Conservation (phyloP, 2,797 vertebrate species). For the Sciurus vulgaris region DNA sequence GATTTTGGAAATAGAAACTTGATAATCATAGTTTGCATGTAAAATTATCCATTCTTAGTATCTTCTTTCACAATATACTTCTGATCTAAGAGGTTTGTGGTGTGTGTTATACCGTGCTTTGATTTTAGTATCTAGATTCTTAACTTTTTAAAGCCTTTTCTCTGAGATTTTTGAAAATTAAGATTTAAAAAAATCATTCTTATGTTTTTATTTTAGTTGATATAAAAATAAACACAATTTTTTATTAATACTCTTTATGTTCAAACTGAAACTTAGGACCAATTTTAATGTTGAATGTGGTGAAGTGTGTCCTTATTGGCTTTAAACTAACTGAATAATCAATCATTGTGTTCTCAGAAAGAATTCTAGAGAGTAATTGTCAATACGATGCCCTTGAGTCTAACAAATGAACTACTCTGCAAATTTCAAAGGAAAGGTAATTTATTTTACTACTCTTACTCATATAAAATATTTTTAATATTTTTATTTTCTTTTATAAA, state of each 20-base stretch:
- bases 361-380: conserved; percentile 3
- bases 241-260: neutral
- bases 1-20: neutral
- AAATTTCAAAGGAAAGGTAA: neutral
- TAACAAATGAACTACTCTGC: neutral
- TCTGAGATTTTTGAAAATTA: neutral
- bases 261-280: neutral
- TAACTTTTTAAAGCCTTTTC: neutral
- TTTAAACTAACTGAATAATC: neutral
- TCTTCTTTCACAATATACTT: neutral
- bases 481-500: neutral
- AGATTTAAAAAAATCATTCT: neutral
- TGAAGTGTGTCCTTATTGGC: neutral
- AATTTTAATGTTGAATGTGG: neutral
- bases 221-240: neutral
- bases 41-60: neutral
- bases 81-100: neutral
- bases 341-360: neutral
- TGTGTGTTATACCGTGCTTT: neutral
- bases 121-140: neutral
- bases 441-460: neutral
- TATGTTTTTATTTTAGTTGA: neutral
- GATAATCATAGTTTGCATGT: neutral
- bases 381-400: neutral
- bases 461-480: neutral